Evolutionary conservation across 2,113 vertebrate genomes (phyloP), one percentile per base, ranked within the genome.

Genomic region (Psittacara wagleri): DNA sequence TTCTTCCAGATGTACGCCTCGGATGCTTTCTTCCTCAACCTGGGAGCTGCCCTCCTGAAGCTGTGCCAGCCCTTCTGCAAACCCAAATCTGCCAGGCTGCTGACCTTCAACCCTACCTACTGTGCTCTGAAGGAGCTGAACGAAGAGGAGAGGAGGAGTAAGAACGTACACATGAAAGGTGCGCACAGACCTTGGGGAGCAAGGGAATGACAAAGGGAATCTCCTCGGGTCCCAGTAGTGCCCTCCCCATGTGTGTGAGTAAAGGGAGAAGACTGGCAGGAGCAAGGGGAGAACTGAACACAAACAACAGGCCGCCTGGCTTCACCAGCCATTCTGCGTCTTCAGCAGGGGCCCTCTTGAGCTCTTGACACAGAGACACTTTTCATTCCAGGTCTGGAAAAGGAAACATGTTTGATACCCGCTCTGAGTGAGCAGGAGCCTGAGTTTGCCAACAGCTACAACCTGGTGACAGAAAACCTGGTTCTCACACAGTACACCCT

Each of bases 61-160:
- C 98, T 99, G n/a, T 99, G 99, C 97, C 99, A 99, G 98, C 99
- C 99, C 19, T 99, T 99, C 97, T 99, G 99, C 97, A 98, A 98
- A 90, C 99, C 99, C 37, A 98, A 93, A 64, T 99, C 99, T 18
- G 97, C 98, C 20, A 98, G 99, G 92, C 98, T 99, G 89, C 98
- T 99, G 80, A 99, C 99, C 52, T 99, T 99, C 94, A 98, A 99
- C 93, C 99, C 99, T 19, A 99, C 99, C 4, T 99, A 99, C 98
- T 99, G 99, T 68, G 98, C 98, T 31, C 98, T 99, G 86, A 99
- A 98, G 96, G 99, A 99, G 77, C 97, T 99, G 93, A 99, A 99
- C 2, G 99, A 99, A 89, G 99, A 99, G 94, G 99, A 99, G 95
- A 97, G 98, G 81, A 98, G 98, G 85, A 98, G 98, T 68, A 98